Conservation (phyloP, 1,140 invertebrate species). For the Whitmania pigra region DNA sequence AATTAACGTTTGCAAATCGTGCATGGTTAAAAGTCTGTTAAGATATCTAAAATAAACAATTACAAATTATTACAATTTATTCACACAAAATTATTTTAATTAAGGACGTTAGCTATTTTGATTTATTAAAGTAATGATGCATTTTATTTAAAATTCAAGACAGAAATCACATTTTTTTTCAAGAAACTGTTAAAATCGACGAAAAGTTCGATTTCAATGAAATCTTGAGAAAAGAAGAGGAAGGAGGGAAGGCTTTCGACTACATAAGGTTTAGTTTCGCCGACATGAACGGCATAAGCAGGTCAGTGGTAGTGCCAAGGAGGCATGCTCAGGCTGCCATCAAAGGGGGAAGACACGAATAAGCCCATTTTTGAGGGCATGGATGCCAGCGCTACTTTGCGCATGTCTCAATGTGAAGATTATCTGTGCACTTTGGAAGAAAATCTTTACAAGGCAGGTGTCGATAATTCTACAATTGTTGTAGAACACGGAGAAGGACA, state of each 20-base stretch:
- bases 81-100: no score
- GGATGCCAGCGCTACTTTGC: constrained; percentile 12
- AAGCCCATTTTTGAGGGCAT: constrained; percentile 16
- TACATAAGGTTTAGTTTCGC: constrained; percentile 19
- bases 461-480: constrained; percentile 16
- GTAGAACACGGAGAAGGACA: constrained; percentile 22
- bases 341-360: not conserved
- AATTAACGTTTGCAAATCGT: no score
- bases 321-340: constrained; percentile 9
- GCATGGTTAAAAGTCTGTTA: no score
- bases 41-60: no score
- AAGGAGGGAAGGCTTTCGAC: constrained; percentile 2
- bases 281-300: constrained; percentile 19
- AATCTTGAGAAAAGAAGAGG: not conserved
- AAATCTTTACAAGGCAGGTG: constrained; percentile 9
- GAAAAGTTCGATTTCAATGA: constrained; percentile 11
- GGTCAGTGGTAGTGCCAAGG: constrained; percentile 11
- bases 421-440: constrained; percentile 15
- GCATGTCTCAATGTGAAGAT: constrained; percentile 19
- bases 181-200: not conserved
- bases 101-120: no score
- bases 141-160: no score
- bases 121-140: no score
- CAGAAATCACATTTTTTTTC: no score
- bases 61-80: no score